Conservation (phyloP, 2,888 invertebrate species). For the Sepiola atlantica region DNA sequence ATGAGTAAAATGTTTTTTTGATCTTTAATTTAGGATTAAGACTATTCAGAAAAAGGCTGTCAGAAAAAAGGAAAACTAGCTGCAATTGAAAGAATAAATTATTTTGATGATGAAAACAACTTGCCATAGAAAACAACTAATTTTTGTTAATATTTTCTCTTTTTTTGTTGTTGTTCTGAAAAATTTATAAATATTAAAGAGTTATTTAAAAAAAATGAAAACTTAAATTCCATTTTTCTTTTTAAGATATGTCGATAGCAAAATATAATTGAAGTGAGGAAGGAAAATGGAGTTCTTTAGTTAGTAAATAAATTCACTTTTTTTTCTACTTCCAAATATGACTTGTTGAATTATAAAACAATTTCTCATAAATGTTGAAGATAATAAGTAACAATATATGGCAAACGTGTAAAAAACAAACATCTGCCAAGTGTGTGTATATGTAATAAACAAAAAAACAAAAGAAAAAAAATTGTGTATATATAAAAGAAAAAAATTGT, state of each 20-base stretch:
- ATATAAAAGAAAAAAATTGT: background rate
- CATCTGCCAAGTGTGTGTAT: too few relatives aligned
- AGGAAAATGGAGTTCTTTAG: background rate
- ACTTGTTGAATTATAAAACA: background rate
- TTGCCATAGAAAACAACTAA: background rate
- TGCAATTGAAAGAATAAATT: background rate
- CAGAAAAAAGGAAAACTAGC: background rate
- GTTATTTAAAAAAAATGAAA: background rate
- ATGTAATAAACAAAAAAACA: too few relatives aligned
- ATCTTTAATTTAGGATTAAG: background rate
- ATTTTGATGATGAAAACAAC: background rate
- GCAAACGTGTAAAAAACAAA: background rate
- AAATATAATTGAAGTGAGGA: background rate
- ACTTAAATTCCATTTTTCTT: slow-evolving; percentile 32
- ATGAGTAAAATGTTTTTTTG: background rate
- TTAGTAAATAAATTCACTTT: background rate
- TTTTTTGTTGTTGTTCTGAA: background rate
- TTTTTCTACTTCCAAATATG: background rate
- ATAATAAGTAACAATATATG: background rate
- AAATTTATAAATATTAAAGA: background rate
- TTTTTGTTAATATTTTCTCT: background rate
- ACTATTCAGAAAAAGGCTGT: background rate
- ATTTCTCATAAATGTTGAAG: background rate
- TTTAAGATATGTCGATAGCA: background rate
- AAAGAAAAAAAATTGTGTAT: too few relatives aligned